phyloP scores from a whole-genome alignment of 2,888 invertebrate genomes.

The Trachelus troglodyta region DNA sequence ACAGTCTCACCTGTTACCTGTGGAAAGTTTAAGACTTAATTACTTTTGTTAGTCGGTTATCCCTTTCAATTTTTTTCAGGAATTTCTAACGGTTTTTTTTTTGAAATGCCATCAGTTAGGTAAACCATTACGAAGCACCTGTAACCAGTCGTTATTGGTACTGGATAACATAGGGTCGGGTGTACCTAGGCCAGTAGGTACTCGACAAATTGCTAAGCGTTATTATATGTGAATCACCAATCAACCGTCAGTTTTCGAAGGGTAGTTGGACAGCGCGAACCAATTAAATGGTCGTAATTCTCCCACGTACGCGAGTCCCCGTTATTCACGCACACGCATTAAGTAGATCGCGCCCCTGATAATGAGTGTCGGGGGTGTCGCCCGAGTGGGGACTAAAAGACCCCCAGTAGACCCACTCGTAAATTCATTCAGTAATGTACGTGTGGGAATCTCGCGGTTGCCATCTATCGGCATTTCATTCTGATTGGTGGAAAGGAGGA shows the following conservation, averaged over 20 bases:
- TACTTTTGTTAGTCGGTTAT: neutral
- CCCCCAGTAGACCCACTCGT: slow-evolving; percentile 33
- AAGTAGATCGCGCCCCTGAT: slow-evolving; percentile 41
- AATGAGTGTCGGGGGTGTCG: slow-evolving; percentile 29
- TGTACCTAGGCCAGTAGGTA: neutral
- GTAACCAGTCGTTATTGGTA: neutral
- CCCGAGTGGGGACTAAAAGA: slow-evolving; percentile 1
- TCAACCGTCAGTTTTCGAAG: slow-evolving; percentile 45
- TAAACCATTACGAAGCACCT: neutral
- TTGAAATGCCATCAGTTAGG: neutral
- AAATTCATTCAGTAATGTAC: slow-evolving; percentile 11
- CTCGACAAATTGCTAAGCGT: neutral
- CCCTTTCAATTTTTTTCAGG: neutral
- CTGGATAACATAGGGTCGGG: neutral
- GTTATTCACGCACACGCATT: slow-evolving; percentile 35
- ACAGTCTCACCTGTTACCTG: neutral
- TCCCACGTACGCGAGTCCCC: slow-evolving; percentile 36
- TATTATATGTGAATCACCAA: slow-evolving; percentile 50
- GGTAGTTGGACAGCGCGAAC: slow-evolving; percentile 14
- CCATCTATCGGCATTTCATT: neutral
- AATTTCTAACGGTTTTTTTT: neutral
- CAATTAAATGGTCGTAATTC: slow-evolving; percentile 48
- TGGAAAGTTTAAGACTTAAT: neutral
- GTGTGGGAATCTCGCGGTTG: slow-evolving; percentile 13
- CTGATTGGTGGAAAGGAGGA: neutral